Base-by-base conservation (phyloP, 2,888 invertebrate species). In the Teleiodes luculella region DNA sequence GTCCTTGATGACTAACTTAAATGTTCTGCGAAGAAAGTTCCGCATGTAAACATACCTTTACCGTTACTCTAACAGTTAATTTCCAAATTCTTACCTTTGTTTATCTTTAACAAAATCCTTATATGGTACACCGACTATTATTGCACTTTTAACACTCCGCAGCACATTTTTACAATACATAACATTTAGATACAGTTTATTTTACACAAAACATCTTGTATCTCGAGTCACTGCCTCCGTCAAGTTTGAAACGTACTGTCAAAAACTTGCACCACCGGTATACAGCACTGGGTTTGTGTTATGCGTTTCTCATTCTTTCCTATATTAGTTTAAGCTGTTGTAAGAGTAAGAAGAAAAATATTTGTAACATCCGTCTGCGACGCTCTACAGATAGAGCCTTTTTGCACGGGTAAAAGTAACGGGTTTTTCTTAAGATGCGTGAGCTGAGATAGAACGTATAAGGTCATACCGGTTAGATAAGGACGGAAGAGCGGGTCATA, bases 321-420 rank as follows among this genome's bases (percentile, higher is more conserved):
- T 14, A 53, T 43, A 31, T 31, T 31, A 39, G 14, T 10, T 33
- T 20, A 24, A 10, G 11, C 16, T 45, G 16, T 54, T 13, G 66
- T 24, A 24, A 57, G 66, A 85, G 50, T 57, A 75, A 73, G 82
- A 79, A 52, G 55, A 59, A 24, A 18, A 35, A 53, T 62, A 11
- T 45, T 46, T 3, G n/a, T 54, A 43, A 56, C 54, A 35, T 48
- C 50, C 62, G 66, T 57, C 61, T 54, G 33, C 10, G 57, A 67
- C 46, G 54, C 68, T 67, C 72, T 66, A 76, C 83, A 86, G 88
- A 88, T 89, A 83, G 71, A 82, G 80, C 87, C 88, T 89, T 88
- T 87, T 87, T 85, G 88, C 86, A 83, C 78, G 69, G 83, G 87
- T 87, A 90, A 89, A 90, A 89, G 89, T 90, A 90, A 90, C 90